phyloP scores from a whole-genome alignment of 2,113 vertebrate species.

The Lepus americanus region DNA sequence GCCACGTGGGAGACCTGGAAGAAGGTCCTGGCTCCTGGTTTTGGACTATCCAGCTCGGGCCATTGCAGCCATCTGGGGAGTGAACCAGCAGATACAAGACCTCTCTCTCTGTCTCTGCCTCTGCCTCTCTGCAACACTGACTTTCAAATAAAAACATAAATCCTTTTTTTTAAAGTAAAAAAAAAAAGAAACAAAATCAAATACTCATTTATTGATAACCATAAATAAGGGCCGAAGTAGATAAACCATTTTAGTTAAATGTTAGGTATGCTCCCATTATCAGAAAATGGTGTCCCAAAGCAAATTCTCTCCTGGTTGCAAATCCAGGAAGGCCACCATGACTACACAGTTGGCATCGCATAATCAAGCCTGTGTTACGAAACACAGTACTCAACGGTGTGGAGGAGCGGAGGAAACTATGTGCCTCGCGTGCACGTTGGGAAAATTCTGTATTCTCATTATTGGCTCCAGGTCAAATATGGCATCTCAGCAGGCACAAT shows the following conservation, averaged over 20 bases:
- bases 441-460: constrained; percentile 12
- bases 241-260: not conserved
- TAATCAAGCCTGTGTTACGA: not conserved
- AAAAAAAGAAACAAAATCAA: constrained; percentile 32
- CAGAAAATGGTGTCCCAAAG: not conserved
- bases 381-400: not conserved
- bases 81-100: too few species aligned
- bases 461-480: not conserved
- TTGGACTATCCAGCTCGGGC: too few species aligned
- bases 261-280: not conserved
- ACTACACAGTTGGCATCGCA: not conserved
- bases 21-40: too few species aligned
- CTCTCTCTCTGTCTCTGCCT: too few species aligned
- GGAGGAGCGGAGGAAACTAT: not conserved
- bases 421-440: not conserved
- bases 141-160: too few species aligned
- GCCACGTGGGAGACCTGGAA: too few species aligned
- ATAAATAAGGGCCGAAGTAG: not conserved
- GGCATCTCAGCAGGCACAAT: constrained; percentile 9
- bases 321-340: constrained; percentile 3
- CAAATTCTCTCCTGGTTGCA: constrained; percentile 33
- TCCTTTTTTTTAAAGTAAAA: not conserved
- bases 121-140: too few species aligned
- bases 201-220: not conserved
- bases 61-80: too few species aligned